A percentile compares a stretch with the other conserved stretches of the same genome.
These are phyloP conservation scores for Prietella phreatophila DNA, from an alignment of 2,113 vertebrate species.

Conservation along the genomic window DNA sequence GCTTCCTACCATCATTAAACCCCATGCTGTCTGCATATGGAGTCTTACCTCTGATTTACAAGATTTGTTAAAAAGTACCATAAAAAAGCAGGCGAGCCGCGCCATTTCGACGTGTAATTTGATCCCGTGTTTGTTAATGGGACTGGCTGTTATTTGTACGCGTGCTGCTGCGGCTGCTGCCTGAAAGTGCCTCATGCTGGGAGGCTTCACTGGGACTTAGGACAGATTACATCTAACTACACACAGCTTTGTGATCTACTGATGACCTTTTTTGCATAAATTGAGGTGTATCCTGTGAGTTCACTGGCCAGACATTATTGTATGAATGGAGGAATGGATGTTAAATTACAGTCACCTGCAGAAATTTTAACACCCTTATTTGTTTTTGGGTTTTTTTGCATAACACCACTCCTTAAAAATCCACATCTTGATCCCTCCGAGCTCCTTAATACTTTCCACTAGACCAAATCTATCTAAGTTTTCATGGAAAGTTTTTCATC, in stretches of 20 bases:
- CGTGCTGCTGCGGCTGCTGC: slow-evolving; percentile 63
- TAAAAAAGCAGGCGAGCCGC: slow-evolving; percentile 79
- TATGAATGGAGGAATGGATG: background rate
- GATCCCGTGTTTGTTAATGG: slow-evolving; percentile 92
- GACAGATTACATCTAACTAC: slow-evolving; percentile 39
- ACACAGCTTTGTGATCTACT: slow-evolving; percentile 14
- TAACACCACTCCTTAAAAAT: background rate
- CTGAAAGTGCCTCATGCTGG: slow-evolving; percentile 32
- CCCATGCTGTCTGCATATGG: slow-evolving; percentile 84
- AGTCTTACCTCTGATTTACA: slow-evolving; percentile 90
- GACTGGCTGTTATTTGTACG: slow-evolving; percentile 81
- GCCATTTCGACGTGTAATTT: slow-evolving; percentile 92
- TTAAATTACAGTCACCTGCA: background rate
- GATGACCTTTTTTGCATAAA: background rate
- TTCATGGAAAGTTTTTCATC: background rate
- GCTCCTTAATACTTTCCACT: background rate
- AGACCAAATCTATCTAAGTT: background rate
- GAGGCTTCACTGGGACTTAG: slow-evolving; percentile 36
- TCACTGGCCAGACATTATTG: background rate
- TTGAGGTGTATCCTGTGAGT: background rate
- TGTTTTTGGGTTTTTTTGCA: background rate
- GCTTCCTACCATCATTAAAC: slow-evolving; percentile 81
- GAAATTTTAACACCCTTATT: background rate
- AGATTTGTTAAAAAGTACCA: slow-evolving; percentile 90
- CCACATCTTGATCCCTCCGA: background rate